phyloP scores from a whole-genome alignment of 2,797 vertebrate species.

The Bradypodion pumilum region DNA sequence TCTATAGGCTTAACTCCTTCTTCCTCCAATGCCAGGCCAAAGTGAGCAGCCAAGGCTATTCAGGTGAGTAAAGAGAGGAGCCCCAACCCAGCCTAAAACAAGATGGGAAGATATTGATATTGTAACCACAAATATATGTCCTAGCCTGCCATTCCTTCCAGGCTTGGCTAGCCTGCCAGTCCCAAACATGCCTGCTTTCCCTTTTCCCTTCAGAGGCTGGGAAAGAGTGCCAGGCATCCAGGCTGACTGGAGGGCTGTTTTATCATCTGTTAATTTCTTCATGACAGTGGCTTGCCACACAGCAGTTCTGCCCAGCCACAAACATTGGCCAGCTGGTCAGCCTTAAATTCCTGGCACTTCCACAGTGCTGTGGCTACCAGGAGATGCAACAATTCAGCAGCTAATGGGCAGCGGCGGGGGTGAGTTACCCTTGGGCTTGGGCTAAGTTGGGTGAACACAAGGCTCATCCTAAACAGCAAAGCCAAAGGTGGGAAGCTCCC shows the following conservation, averaged over 20 bases:
- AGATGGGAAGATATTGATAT: background rate
- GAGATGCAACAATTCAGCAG: background rate
- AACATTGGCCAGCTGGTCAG: no score
- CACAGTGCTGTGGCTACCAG: background rate
- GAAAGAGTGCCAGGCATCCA: background rate
- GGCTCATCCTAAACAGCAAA: background rate
- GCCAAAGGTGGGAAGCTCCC: background rate
- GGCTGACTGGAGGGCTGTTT: background rate
- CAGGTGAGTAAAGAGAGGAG: background rate
- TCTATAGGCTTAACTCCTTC: background rate
- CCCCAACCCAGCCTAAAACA: background rate
- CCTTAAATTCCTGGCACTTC: background rate
- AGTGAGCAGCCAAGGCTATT: background rate
- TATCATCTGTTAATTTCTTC: background rate
- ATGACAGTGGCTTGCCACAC: background rate
- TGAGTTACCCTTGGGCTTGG: background rate
- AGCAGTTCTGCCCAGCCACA: background rate
- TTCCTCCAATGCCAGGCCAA: background rate
- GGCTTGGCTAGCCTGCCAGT: background rate
- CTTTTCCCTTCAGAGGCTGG: background rate
- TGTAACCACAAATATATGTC: no score
- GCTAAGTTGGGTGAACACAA: background rate
- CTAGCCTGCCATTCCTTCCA: background rate
- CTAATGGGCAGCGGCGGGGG: fast-evolving
- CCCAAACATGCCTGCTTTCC: no score